phyloP scores from a whole-genome alignment of 2,888 invertebrate genomes.

The Cryptocheilus praepositus region DNA sequence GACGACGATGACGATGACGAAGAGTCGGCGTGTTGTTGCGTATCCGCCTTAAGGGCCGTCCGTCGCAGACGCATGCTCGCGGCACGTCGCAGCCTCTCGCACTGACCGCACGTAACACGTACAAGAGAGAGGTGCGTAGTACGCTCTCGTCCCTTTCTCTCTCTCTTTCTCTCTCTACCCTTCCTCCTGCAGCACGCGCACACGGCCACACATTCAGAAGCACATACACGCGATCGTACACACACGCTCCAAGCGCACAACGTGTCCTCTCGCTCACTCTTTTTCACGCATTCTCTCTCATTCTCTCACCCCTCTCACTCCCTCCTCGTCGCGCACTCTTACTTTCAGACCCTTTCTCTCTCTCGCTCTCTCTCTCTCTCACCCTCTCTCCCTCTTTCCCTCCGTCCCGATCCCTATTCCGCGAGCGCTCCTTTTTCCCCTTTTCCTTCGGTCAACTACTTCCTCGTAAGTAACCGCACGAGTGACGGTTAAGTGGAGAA shows the following conservation, averaged over 20 bases:
- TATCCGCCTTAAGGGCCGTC: conserved; percentile 55
- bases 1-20: conserved; percentile 30
- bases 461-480: conserved; percentile 11
- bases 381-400: conserved; percentile 5
- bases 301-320: conserved; percentile 6
- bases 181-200: conserved; percentile 5
- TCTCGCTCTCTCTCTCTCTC: conserved; percentile 10
- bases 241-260: not conserved
- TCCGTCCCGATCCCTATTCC: conserved; percentile 21
- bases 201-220: conserved; percentile 19
- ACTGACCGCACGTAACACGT: conserved; percentile 61
- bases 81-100: conserved; percentile 59
- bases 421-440: conserved; percentile 13
- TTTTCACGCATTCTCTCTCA: conserved; percentile 16
- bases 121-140: conserved; percentile 27
- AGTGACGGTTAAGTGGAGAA: conserved; percentile 7
- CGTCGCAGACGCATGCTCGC: conserved; percentile 59
- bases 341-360: not conserved
- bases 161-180: conserved; percentile 14
- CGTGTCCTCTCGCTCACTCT: conserved; percentile 12
- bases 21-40: conserved; percentile 50
- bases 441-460: not conserved
- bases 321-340: not conserved
- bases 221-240: conserved; percentile 2
- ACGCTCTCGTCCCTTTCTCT: conserved; percentile 9